These are phyloP conservation scores for Dicyrtomina minuta DNA, from an alignment of 2,888 invertebrate species.

Conservation along the genomic window DNA sequence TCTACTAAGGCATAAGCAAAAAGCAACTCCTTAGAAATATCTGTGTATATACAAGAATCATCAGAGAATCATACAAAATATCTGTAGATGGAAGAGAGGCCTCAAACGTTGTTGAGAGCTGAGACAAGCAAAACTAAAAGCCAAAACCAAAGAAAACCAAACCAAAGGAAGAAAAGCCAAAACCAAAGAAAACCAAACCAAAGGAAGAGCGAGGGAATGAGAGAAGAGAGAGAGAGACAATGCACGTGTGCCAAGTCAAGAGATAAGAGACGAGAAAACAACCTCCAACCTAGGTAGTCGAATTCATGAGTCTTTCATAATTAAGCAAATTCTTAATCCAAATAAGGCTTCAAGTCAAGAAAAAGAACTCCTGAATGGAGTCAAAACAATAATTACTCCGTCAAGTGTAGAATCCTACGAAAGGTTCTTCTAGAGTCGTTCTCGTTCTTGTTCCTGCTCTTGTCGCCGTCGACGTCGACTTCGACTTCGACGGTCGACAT, in stretches of 20 bases:
- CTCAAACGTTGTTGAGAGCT: too few species aligned
- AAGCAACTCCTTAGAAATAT: too few species aligned
- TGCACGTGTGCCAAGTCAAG: background rate
- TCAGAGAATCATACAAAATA: too few species aligned
- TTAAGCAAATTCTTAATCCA: conserved; percentile 37
- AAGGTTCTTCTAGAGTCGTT: background rate
- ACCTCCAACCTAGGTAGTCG: conserved; percentile 23
- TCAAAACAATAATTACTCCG: conserved; percentile 43
- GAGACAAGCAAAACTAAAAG: too few species aligned
- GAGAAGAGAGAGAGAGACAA: background rate
- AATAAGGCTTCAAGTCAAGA: conserved; percentile 34
- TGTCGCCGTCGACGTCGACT: background rate
- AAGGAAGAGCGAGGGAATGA: background rate
- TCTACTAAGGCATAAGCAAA: too few species aligned
- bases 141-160: too few species aligned
- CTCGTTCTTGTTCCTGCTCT: background rate
- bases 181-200: too few species aligned
- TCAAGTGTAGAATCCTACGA: conserved; percentile 36
- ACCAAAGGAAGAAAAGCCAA: too few species aligned
- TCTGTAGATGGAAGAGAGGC: too few species aligned
- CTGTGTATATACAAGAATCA: too few species aligned
- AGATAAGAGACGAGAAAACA: conserved; percentile 7
- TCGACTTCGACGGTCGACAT: too few species aligned
- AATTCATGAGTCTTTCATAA: conserved; percentile 28
- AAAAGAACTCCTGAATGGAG: conserved; percentile 23